Base-by-base conservation (phyloP, 1,140 invertebrate species). In the Eurosta solidaginis region DNA sequence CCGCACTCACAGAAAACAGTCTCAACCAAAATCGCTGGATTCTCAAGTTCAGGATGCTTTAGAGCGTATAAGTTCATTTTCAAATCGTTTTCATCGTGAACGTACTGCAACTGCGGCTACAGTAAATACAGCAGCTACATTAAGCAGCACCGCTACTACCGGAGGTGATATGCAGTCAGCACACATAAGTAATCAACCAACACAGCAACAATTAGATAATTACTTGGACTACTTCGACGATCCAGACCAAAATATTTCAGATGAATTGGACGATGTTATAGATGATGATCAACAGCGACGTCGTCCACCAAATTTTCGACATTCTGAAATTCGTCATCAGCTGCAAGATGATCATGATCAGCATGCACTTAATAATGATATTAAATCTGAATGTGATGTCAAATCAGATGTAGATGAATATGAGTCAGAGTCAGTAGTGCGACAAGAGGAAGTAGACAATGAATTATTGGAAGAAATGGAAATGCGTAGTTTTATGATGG, bases 31-130 rank as follows among this genome's bases (percentile, higher is more conserved):
- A 42, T 85, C 85, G 0, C 73, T 86, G 36, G 84, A 86, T 33
- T 83, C 85, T 0, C 84, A 87, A 77, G 83, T 87, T 12, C 85
- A 87, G 50, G 85, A 87, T 80, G 84, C 85, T 1, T 47, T 87
- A 22, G 85, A 82, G 1, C 85, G 86, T 78, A 80, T 87, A 3
- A 85, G 82, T 25, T 82, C 74, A 44, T 77, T 87, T 3, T 85
- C 85, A 1, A 86, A 77, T 50, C 82, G 85, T 9, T 83, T 86
- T 79, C 85, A 86, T 45, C 78, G 85, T 0, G 83, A 86, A 59
- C 81, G 85, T 3, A 78, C 78, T 5, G 80, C 78, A 3, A 78
- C 78, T 12, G 81, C 79, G 36, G 79, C 85, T 1, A 36, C 79
- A 1, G 50, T 29, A 75, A 81, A 78, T 40, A 79, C 78, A 2